phyloP scores from a whole-genome alignment of 1,140 invertebrate species.

The Camponotus vicinus region DNA sequence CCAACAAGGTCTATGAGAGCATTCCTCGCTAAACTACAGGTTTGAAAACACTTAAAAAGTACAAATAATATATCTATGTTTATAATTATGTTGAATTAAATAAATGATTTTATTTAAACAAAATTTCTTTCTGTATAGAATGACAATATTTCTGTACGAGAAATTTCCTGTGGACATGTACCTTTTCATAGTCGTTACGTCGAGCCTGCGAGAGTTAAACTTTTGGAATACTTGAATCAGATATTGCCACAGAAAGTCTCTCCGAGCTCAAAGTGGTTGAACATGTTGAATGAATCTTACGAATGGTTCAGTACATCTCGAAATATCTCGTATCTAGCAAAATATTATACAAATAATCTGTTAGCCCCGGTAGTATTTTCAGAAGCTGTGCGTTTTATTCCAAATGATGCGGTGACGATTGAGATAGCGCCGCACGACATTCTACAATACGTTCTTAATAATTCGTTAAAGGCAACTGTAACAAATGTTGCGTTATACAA shows the following conservation, averaged over 20 bases:
- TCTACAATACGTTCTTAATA: slow-evolving; percentile 89
- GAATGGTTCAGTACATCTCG: too few species aligned
- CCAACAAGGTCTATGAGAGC: slow-evolving; percentile 85
- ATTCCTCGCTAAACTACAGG: slow-evolving; percentile 83
- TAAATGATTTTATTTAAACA: background rate
- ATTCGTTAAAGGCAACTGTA: slow-evolving; percentile 86
- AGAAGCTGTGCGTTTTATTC: too few species aligned
- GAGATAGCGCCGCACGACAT: slow-evolving; percentile 87
- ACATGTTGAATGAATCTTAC: too few species aligned
- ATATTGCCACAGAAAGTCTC: slow-evolving; percentile 90
- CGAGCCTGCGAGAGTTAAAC: slow-evolving; percentile 87
- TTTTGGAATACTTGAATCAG: slow-evolving; percentile 90
- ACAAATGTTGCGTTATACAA: slow-evolving; percentile 93
- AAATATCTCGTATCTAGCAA: too few species aligned
- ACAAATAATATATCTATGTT: background rate
- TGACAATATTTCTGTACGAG: slow-evolving; percentile 91
- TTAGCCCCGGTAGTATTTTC: too few species aligned
- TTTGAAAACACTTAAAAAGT: background rate
- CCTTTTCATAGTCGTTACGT: slow-evolving; percentile 92
- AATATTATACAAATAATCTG: too few species aligned
- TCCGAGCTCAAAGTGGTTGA: background rate
- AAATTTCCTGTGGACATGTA: slow-evolving; percentile 89
- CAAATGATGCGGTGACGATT: too few species aligned
- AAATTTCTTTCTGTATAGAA: slow-evolving; percentile 80
- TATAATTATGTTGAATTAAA: background rate